Evolutionary conservation across 2,113 vertebrate species (phyloP).

Genomic region (Sinocyclocheilus rhinocerous): DNA sequence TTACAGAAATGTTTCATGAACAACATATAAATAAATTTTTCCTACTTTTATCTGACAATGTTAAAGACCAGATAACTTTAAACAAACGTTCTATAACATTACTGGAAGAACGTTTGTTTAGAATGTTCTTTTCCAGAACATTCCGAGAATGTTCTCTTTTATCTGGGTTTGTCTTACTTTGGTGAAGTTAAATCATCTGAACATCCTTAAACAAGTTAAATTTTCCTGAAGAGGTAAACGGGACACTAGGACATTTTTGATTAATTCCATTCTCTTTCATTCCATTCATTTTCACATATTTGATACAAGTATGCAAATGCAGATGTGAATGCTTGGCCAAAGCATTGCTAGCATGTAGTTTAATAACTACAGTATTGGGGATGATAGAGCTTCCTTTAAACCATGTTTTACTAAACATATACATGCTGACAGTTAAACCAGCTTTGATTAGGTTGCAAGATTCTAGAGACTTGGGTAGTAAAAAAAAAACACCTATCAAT

Average conservation of each 20-base stretch:
- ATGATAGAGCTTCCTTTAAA: neutral
- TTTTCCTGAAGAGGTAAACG: neutral
- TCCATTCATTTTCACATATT: neutral
- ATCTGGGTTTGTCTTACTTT: neutral
- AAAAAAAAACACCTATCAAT: neutral
- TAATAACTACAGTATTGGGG: neutral
- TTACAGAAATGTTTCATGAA: too few relatives aligned
- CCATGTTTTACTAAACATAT: neutral
- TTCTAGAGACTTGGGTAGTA: neutral
- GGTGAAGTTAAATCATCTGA: neutral
- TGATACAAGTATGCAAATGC: neutral
- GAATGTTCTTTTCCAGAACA: neutral
- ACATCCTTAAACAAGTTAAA: neutral
- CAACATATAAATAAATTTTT: too few relatives aligned
- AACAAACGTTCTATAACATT: too few relatives aligned
- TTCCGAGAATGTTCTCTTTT: neutral
- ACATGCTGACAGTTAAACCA: neutral
- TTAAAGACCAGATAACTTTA: too few relatives aligned
- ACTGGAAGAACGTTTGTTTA: too few relatives aligned
- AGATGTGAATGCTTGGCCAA: neutral
- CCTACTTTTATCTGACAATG: too few relatives aligned
- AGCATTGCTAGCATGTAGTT: neutral
- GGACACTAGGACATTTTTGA: neutral
- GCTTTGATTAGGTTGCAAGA: neutral
- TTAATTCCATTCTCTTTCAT: neutral